Percentiles rank a stretch among this genome's conserved stretches.
These are phyloP conservation scores for Nothoprocta pentlandii DNA, from an alignment of 2,113 vertebrate species.

Conservation along the genomic window DNA sequence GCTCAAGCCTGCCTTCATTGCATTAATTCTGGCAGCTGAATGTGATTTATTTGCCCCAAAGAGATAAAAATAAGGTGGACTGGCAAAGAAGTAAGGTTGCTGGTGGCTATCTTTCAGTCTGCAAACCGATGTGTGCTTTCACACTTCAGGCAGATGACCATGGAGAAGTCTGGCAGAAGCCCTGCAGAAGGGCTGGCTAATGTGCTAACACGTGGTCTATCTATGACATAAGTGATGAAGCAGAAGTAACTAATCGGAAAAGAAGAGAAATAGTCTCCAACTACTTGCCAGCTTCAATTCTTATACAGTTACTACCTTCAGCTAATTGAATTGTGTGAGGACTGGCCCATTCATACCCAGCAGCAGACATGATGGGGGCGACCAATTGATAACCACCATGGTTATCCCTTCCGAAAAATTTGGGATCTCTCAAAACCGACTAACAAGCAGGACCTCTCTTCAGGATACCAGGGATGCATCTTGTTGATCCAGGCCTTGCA, in stretches of 20 bases:
- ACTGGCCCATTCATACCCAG: not conserved
- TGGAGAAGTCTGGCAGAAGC: not conserved
- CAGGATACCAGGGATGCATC: not conserved
- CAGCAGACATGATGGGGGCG: not conserved
- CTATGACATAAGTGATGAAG: not conserved
- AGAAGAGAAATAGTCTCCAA: not conserved
- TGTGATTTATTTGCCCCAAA: not conserved
- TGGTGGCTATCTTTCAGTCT: not conserved
- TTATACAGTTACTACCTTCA: not conserved
- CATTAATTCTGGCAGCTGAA: not conserved
- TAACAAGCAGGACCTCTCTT: not conserved
- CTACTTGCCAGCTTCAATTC: not conserved
- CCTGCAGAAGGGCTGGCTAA: not conserved
- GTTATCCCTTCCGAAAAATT: not conserved
- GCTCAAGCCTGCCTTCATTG: rapidly evolving
- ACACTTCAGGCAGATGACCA: not conserved
- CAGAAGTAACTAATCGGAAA: not conserved
- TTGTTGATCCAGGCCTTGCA: not conserved
- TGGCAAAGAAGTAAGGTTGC: not conserved
- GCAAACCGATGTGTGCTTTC: not conserved
- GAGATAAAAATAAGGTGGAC: not conserved
- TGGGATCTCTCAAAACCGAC: not conserved
- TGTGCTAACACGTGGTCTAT: not conserved
- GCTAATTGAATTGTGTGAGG: not conserved
- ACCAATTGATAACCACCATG: not conserved